Conservation (phyloP, 2,888 invertebrate species). For the Chrysina gloriosa region DNA sequence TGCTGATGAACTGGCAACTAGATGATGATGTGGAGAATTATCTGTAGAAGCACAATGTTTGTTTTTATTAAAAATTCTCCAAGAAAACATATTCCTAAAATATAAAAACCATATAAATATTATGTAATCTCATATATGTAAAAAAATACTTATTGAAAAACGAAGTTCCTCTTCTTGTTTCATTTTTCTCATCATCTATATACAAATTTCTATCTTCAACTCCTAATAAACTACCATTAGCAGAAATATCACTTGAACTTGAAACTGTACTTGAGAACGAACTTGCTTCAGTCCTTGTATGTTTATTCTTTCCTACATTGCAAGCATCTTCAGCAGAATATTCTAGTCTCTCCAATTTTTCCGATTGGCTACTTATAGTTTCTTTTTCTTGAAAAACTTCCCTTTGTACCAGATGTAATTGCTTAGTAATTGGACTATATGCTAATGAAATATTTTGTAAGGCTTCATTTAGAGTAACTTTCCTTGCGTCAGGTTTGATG, state of each 20-base stretch:
- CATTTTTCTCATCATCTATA: conserved; percentile 64
- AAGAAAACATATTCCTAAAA: conserved; percentile 66
- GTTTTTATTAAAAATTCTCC: conserved; percentile 65
- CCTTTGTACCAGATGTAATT: conserved; percentile 71
- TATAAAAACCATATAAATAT: conserved; percentile 39
- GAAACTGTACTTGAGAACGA: conserved; percentile 78
- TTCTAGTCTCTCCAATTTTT: conserved; percentile 33
- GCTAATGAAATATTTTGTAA: conserved; percentile 79
- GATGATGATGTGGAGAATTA: conserved; percentile 65
- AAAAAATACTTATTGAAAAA: conserved; percentile 73
- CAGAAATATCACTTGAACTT: conserved; percentile 77
- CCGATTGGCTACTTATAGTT: conserved; percentile 20
- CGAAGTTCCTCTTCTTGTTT: conserved; percentile 72
- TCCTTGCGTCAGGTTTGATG: conserved; percentile 61
- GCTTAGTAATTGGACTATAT: conserved; percentile 80
- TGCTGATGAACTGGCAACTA: conserved; percentile 78
- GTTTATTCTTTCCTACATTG: conserved; percentile 44
- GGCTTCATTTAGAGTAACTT: conserved; percentile 74
- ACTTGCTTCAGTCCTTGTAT: conserved; percentile 68
- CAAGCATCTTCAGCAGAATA: conserved; percentile 37
- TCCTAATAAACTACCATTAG: conserved; percentile 69
- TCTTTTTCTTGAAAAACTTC: conserved; percentile 48
- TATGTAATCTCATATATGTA: neutral
- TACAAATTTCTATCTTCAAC: conserved; percentile 59
- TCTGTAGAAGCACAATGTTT: conserved; percentile 49